Evolutionary conservation across 2,113 vertebrate species (phyloP).

Genomic region (Pitta sordida): DNA sequence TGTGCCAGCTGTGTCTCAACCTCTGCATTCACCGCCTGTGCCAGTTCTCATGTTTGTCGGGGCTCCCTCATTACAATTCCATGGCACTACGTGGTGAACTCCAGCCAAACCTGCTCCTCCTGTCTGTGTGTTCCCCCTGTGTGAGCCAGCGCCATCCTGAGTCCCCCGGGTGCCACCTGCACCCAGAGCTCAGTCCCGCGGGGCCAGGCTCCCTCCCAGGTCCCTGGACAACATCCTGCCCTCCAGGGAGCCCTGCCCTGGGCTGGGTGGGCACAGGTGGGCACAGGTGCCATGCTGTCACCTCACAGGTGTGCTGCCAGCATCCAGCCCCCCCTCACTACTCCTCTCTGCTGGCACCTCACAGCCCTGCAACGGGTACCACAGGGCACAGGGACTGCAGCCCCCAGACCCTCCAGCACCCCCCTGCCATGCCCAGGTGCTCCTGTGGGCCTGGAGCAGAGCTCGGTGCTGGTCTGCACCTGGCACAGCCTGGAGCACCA

Average conservation of each 20-base stretch:
- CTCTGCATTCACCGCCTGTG: background rate
- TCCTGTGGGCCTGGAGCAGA: background rate
- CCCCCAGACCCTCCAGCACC: background rate
- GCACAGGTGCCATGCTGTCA: background rate
- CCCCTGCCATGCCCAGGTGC: background rate
- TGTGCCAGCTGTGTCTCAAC: fast-evolving
- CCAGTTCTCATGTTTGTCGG: background rate
- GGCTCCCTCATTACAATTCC: background rate
- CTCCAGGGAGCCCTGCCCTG: background rate
- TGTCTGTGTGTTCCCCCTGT: background rate
- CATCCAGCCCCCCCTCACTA: background rate
- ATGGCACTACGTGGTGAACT: background rate
- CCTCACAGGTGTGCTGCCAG: background rate
- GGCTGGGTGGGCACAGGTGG: background rate
- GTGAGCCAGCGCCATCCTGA: too few species aligned
- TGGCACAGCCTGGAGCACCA: background rate
- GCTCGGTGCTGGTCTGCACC: background rate
- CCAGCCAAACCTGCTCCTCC: background rate
- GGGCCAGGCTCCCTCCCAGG: background rate
- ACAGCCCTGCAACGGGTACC: background rate
- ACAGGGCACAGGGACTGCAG: background rate
- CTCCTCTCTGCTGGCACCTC: background rate
- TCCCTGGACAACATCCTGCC: background rate
- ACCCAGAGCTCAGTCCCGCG: background rate
- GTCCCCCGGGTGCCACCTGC: background rate